A percentile compares a stretch with the other conserved stretches of the same genome.
phyloP scores from a whole-genome alignment of 2,888 invertebrate genomes.

The Drosophila antonietae region DNA sequence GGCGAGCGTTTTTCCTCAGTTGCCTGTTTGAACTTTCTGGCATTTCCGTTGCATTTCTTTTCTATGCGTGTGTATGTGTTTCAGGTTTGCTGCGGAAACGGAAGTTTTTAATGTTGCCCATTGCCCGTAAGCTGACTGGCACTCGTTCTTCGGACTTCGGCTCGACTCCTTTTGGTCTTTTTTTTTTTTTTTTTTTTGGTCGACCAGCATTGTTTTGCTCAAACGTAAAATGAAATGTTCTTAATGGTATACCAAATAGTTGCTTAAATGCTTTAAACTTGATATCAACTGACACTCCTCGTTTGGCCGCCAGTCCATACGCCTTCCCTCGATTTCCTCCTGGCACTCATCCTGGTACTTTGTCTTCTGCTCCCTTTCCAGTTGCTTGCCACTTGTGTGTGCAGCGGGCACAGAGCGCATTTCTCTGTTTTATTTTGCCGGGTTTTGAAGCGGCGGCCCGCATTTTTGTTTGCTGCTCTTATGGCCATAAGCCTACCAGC shows the following conservation, averaged over 20 bases:
- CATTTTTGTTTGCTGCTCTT: slow-evolving; percentile 70
- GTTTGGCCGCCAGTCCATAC: neutral
- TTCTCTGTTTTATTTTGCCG: slow-evolving; percentile 57
- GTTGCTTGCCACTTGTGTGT: slow-evolving; percentile 6
- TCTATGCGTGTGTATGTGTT: slow-evolving; percentile 31
- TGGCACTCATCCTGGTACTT: neutral
- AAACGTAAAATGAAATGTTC: slow-evolving; percentile 64
- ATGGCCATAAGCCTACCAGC: slow-evolving; percentile 63
- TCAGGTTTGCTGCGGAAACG: slow-evolving; percentile 58
- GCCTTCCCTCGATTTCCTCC: neutral
- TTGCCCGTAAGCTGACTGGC: slow-evolving; percentile 51
- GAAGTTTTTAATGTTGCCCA: slow-evolving; percentile 78
- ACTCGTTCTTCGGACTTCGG: slow-evolving; percentile 26
- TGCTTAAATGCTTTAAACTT: slow-evolving; percentile 52
- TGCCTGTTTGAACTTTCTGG: slow-evolving; percentile 76
- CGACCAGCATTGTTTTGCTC: slow-evolving; percentile 59
- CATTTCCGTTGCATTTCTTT: slow-evolving; percentile 79
- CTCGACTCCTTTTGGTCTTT: slow-evolving; percentile 21
- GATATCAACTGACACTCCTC: slow-evolving; percentile 22
- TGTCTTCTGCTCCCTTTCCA: neutral
- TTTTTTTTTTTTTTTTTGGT: neutral
- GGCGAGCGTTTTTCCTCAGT: slow-evolving; percentile 57
- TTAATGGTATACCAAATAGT: slow-evolving; percentile 40
- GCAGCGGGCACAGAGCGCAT: slow-evolving; percentile 58
- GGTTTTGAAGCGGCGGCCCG: slow-evolving; percentile 62